Evolutionary conservation across 2,888 invertebrate species (phyloP).

Genomic region (Drosophila phalerata): DNA sequence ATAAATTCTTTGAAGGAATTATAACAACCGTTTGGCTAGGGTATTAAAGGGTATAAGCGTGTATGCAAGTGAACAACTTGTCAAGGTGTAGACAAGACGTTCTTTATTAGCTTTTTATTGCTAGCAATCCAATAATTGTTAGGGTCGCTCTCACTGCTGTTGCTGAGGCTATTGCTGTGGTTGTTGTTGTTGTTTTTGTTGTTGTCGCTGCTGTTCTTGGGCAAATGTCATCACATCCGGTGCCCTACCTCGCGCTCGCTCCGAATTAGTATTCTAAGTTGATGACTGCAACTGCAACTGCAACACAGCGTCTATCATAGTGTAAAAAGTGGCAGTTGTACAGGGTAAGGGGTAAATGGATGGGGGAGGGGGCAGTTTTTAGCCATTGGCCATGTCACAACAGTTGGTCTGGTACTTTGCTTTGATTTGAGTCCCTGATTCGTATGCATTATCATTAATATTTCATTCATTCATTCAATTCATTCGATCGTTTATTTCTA

Average conservation of each 20-base stretch:
- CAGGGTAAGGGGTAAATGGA: slow-evolving; percentile 2
- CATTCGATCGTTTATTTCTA: slow-evolving; percentile 29
- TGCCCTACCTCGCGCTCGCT: slow-evolving; percentile 63
- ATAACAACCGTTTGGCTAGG: background rate
- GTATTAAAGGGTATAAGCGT: slow-evolving; percentile 5
- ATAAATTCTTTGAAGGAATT: background rate
- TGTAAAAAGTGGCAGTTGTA: slow-evolving; percentile 42
- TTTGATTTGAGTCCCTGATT: slow-evolving; percentile 66
- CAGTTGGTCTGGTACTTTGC: slow-evolving; percentile 60
- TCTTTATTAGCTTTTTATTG: slow-evolving; percentile 81
- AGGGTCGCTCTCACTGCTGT: slow-evolving; percentile 54
- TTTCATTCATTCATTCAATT: slow-evolving; percentile 54
- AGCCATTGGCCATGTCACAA: slow-evolving; percentile 41
- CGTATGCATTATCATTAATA: slow-evolving; percentile 71
- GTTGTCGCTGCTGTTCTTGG: slow-evolving; percentile 36
- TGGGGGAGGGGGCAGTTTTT: slow-evolving; percentile 13
- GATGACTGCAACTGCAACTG: slow-evolving; percentile 58
- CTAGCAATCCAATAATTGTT: slow-evolving; percentile 71
- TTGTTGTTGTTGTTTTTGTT: slow-evolving; percentile 21
- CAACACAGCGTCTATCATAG: slow-evolving; percentile 26
- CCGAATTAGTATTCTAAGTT: slow-evolving; percentile 80
- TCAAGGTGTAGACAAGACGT: slow-evolving; percentile 48
- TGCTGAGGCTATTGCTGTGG: slow-evolving; percentile 5
- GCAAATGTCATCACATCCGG: slow-evolving; percentile 81
- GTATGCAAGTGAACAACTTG: slow-evolving; percentile 71